Percentiles rank a stretch among this genome's conserved stretches.
Conservation (phyloP, 2,797 vertebrate species). For the Paramormyrops hopkinsi region DNA sequence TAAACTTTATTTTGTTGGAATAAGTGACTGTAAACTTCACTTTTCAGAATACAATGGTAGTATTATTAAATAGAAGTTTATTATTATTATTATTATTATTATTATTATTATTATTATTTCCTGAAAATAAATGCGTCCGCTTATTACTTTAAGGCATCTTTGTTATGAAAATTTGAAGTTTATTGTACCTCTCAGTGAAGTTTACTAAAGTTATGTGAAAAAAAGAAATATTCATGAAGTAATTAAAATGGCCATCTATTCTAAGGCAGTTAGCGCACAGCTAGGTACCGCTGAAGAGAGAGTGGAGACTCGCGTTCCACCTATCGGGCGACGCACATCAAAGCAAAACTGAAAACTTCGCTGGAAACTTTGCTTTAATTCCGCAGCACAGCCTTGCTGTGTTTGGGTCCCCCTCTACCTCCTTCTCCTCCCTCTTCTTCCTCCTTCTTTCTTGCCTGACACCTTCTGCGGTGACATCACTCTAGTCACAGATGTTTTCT, state of each 20-base stretch:
- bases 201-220: not conserved
- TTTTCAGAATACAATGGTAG: not conserved
- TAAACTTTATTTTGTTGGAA: not conserved
- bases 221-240: not conserved
- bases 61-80: not conserved
- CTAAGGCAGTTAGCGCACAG: not conserved
- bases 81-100: not conserved
- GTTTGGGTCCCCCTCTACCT: not conserved
- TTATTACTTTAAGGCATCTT: not conserved
- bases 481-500: slow-evolving; percentile 87
- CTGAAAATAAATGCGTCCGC: not conserved
- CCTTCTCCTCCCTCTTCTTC: not conserved
- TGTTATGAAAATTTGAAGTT: not conserved
- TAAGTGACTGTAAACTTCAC: not conserved
- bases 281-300: not conserved
- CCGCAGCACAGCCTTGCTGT: slow-evolving; percentile 21
- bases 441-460: slow-evolving; percentile 37
- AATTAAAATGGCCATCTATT: not conserved
- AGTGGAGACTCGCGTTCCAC: not conserved
- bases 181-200: not conserved
- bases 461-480: slow-evolving; percentile 75
- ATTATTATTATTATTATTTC: not conserved
- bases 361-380: not conserved
- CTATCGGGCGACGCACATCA: not conserved
- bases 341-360: not conserved